A percentile compares a stretch with the other conserved stretches of the same genome.
These are phyloP conservation scores for Nomada flava DNA, from an alignment of 2,888 invertebrate genomes.

Conservation along the genomic window DNA sequence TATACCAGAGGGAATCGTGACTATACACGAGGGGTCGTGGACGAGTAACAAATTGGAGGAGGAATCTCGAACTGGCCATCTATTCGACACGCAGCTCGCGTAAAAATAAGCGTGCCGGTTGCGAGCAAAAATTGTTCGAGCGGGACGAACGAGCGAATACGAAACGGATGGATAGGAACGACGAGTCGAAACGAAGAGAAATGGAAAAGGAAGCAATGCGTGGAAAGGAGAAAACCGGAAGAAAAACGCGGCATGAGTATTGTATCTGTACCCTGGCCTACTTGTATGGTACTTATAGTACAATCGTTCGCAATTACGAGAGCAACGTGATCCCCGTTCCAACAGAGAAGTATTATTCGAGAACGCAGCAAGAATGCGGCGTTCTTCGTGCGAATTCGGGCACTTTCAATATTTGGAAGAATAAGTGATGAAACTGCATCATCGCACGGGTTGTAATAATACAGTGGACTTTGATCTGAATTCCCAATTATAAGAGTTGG, in stretches of 20 bases:
- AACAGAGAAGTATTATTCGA: slow-evolving; percentile 19
- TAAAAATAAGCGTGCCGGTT: not conserved
- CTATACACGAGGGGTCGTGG: not conserved
- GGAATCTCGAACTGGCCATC: not conserved
- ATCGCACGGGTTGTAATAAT: too few relatives aligned
- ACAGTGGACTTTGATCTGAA: too few relatives aligned
- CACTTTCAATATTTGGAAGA: too few relatives aligned
- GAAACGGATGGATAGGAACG: slow-evolving; percentile 20
- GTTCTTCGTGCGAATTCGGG: not conserved
- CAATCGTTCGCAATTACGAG: slow-evolving; percentile 30
- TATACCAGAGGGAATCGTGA: not conserved
- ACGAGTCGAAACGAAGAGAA: not conserved
- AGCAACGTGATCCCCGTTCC: not conserved
- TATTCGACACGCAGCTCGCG: not conserved
- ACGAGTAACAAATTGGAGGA: not conserved
- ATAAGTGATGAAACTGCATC: too few relatives aligned
- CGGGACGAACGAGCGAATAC: not conserved
- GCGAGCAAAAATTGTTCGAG: slow-evolving; percentile 19
- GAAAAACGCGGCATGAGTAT: not conserved
- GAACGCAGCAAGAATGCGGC: too few relatives aligned
- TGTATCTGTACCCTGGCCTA: not conserved
- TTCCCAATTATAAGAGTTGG: too few relatives aligned
- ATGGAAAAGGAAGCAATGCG: not conserved
- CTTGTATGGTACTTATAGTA: not conserved
- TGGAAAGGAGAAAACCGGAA: not conserved